A percentile compares a stretch with the other conserved stretches of the same genome.
Conservation (phyloP, 2,888 invertebrate genomes). For the Pachycephus smyrnensis region DNA sequence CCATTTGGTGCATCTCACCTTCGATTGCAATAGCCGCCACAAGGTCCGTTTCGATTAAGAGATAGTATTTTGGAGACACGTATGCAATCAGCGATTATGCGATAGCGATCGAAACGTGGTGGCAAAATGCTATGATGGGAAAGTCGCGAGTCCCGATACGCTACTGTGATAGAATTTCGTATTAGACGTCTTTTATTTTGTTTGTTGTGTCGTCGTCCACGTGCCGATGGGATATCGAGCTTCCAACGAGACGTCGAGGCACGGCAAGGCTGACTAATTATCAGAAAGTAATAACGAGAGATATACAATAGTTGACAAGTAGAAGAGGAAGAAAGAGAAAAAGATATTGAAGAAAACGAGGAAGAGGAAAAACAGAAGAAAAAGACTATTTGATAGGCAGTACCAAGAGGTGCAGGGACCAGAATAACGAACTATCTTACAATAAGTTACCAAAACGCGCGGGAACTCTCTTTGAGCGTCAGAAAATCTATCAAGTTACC, state of each 20-base stretch:
- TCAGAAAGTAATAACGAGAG: neutral
- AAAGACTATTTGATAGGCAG: neutral
- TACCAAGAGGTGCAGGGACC: neutral
- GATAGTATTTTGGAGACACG: neutral
- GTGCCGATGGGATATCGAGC: neutral
- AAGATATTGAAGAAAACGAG: neutral
- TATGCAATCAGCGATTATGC: neutral
- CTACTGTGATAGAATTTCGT: constrained; percentile 64
- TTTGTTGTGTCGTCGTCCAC: constrained; percentile 10
- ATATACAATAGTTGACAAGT: neutral
- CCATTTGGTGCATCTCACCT: neutral
- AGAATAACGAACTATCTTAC: neutral
- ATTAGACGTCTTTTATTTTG: constrained; percentile 42
- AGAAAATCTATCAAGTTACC: neutral
- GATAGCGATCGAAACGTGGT: neutral
- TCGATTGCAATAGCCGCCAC: neutral
- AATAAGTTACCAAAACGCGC: constrained; percentile 4
- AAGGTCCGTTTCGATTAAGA: neutral
- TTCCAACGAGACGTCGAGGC: neutral
- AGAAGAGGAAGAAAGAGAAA: neutral
- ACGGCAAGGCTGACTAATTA: neutral
- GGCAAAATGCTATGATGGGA: neutral
- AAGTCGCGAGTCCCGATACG: constrained; percentile 5
- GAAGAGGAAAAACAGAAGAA: neutral
- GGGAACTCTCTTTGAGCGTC: neutral